phyloP scores from a whole-genome alignment of 2,888 invertebrate species.

The Andrena trimmerana region DNA sequence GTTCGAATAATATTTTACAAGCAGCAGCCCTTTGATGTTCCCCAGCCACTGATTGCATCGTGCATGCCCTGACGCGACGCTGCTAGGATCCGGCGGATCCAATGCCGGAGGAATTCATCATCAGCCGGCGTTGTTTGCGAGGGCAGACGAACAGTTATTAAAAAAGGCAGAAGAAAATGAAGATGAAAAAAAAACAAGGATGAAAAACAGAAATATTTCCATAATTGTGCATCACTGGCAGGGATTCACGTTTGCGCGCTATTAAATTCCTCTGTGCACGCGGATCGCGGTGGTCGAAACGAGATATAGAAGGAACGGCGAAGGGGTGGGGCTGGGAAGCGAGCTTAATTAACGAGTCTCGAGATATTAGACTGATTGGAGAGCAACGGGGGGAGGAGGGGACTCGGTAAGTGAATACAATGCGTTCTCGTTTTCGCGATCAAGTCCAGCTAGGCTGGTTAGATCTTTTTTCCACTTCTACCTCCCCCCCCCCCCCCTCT shows the following conservation, averaged over 20 bases:
- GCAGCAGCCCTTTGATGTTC: too few relatives aligned
- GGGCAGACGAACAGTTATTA: conserved; percentile 34
- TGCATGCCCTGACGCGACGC: too few relatives aligned
- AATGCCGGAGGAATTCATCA: conserved; percentile 32
- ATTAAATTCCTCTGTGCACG: conserved; percentile 33
- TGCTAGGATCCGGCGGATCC: conserved; percentile 3
- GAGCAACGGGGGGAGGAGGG: not conserved
- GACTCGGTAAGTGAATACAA: conserved; percentile 43
- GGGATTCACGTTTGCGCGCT: conserved; percentile 32
- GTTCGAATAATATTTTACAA: too few relatives aligned
- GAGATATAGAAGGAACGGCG: not conserved
- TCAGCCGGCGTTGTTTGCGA: conserved; percentile 10
- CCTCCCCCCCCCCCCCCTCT: too few relatives aligned
- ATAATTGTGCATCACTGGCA: conserved; percentile 26
- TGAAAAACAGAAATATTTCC: conserved; percentile 33
- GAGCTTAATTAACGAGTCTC: conserved; percentile 58
- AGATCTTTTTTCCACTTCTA: too few relatives aligned
- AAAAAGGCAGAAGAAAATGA: conserved; percentile 1
- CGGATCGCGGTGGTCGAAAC: conserved; percentile 5
- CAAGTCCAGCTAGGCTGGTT: conserved; percentile 13
- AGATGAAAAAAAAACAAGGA: too few relatives aligned
- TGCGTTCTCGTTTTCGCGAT: conserved; percentile 34
- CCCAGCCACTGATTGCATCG: too few relatives aligned
- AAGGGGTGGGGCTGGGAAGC: not conserved
- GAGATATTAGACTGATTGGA: conserved; percentile 57